phyloP scores from a whole-genome alignment of 2,797 vertebrate genomes.

The Hydrolagus colliei region DNA sequence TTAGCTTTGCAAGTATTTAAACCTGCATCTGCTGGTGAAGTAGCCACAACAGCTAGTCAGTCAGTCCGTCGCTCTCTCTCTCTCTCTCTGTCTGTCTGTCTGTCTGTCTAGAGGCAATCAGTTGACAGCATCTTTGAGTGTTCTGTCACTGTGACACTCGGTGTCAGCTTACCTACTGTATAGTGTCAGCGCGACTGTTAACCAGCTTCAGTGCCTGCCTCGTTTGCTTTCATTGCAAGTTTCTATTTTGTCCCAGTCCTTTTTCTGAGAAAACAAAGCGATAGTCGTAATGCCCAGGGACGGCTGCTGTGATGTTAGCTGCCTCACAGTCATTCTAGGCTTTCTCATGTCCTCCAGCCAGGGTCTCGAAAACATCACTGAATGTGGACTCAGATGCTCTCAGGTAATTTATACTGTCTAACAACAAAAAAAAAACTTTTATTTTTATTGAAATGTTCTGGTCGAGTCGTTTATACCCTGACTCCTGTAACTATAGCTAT shows the following conservation, averaged over 20 bases:
- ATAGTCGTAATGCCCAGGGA: not conserved
- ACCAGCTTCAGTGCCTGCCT: too few relatives aligned
- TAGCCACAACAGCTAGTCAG: too few relatives aligned
- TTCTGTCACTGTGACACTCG: not conserved
- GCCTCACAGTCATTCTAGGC: constrained; percentile 35
- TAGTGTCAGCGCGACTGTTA: not conserved
- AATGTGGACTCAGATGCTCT: constrained; percentile 55
- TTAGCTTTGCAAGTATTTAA: too few relatives aligned
- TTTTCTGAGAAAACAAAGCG: not conserved
- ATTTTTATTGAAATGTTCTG: not conserved
- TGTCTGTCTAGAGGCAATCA: too few relatives aligned
- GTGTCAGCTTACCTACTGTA: not conserved
- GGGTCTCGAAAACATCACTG: constrained; percentile 46
- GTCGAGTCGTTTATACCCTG: too few relatives aligned
- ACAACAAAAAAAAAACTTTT: not conserved
- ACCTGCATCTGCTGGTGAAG: too few relatives aligned
- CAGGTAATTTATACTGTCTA: constrained; percentile 45
- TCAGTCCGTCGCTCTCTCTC: too few relatives aligned
- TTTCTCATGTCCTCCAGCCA: constrained; percentile 43
- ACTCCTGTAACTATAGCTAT: not conserved
- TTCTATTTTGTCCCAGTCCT: not conserved
- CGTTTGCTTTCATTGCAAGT: not conserved
- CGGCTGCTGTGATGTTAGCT: not conserved
- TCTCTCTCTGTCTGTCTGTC: too few relatives aligned
- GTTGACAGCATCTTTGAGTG: not conserved